Conservation (phyloP, 2,888 invertebrate species). For the Perizoma flavofasciatum region DNA sequence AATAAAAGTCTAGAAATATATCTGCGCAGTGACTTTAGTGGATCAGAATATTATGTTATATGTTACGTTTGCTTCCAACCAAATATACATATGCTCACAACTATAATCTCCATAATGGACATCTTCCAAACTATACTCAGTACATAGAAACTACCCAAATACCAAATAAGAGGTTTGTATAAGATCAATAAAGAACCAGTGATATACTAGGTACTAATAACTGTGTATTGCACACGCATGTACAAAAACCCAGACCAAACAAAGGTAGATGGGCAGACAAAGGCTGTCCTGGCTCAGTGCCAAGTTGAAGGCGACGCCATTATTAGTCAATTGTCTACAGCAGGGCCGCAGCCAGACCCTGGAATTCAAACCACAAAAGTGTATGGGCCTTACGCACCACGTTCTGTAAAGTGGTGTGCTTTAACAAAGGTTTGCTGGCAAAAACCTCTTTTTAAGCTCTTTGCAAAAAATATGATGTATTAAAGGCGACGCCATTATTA, state of each 20-base stretch:
- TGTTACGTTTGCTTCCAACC: neutral
- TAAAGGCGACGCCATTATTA: slow-evolving; percentile 44
- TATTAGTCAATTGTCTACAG: slow-evolving; percentile 36
- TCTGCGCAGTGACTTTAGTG: slow-evolving; percentile 6
- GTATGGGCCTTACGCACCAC: slow-evolving; percentile 1
- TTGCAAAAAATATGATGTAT: too few species aligned
- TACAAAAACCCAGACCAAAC: slow-evolving; percentile 54
- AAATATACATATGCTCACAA: too few species aligned
- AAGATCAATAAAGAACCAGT: too few species aligned
- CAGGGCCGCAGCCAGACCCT: slow-evolving; percentile 24
- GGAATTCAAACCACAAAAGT: slow-evolving; percentile 1
- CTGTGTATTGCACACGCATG: slow-evolving; percentile 25
- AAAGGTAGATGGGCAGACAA: slow-evolving; percentile 66
- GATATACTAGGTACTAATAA: neutral
- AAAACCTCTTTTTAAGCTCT: too few species aligned
- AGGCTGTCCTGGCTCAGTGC: slow-evolving; percentile 63
- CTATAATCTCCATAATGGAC: too few species aligned
- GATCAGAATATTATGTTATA: slow-evolving; percentile 6
- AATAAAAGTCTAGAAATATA: slow-evolving; percentile 15
- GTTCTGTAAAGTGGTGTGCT: neutral
- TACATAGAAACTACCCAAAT: too few species aligned
- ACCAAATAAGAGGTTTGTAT: too few species aligned
- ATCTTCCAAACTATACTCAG: too few species aligned
- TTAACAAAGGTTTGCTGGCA: too few species aligned
- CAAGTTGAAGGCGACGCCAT: slow-evolving; percentile 52